These are phyloP conservation scores for Cassiopea xamachana DNA, from an alignment of 30 jellyfish, hydroid and myxozoan genomes.

Conservation along the genomic window DNA sequence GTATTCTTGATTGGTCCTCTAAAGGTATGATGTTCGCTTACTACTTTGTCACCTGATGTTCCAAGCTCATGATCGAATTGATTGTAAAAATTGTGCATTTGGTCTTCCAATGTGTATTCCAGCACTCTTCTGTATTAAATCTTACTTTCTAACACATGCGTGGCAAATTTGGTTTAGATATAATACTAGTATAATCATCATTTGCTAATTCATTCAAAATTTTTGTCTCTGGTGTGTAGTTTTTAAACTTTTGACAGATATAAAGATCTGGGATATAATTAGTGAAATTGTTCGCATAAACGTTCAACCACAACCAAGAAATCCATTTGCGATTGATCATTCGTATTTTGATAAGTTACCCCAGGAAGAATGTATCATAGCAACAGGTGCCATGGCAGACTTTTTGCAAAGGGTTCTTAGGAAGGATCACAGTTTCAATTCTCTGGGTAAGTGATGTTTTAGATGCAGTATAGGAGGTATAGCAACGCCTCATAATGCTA, in stretches of 20 bases:
- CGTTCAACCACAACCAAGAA: constrained; percentile 91
- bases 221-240: too few relatives aligned
- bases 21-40: constrained; percentile 48
- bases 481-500: background rate
- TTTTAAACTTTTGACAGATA: constrained; percentile 36
- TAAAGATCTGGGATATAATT: constrained; percentile 87
- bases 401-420: constrained; percentile 75
- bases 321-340: constrained; percentile 93
- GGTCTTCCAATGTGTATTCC: too few relatives aligned
- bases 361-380: constrained; percentile 73
- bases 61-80: too few relatives aligned
- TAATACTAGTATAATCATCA: too few relatives aligned
- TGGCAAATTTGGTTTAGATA: too few relatives aligned
- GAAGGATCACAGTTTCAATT: constrained; percentile 84
- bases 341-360: constrained; percentile 80
- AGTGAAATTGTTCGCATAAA: constrained; percentile 87
- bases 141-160: too few relatives aligned
- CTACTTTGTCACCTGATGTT: too few relatives aligned
- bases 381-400: constrained; percentile 95
- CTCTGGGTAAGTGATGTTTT: constrained; percentile 58
- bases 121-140: too few relatives aligned
- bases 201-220: too few relatives aligned
- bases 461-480: background rate
- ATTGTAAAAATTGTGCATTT: too few relatives aligned
- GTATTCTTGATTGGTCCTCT: constrained; percentile 78